These are phyloP conservation scores for Anastrepha ludens DNA, from an alignment of 1,140 invertebrate genomes.

Conservation along the genomic window DNA sequence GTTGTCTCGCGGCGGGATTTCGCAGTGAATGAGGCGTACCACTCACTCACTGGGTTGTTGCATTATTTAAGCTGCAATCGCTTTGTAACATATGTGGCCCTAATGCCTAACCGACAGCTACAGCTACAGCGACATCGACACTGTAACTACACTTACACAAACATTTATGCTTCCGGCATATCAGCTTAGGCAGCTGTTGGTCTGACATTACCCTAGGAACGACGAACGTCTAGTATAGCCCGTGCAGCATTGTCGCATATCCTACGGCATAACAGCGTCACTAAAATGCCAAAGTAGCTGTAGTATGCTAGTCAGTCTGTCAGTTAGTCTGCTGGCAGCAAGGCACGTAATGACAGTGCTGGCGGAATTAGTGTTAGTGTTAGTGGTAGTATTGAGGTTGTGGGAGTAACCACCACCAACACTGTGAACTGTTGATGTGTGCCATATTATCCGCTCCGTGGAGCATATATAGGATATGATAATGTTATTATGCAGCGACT, in stretches of 20 bases:
- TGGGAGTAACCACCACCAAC: slow-evolving; percentile 29
- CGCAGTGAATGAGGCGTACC: slow-evolving; percentile 31
- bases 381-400: slow-evolving; percentile 45
- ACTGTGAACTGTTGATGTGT: slow-evolving; percentile 42
- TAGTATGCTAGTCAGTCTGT: not conserved
- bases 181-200: slow-evolving; percentile 17
- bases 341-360: not conserved
- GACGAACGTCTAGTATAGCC: not conserved
- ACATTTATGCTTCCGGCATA: not conserved
- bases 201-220: slow-evolving; percentile 1
- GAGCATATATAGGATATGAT: slow-evolving; percentile 41
- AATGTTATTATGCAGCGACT: slow-evolving; percentile 49
- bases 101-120: slow-evolving; percentile 47
- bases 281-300: slow-evolving; percentile 13
- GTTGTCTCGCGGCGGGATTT: slow-evolving; percentile 1
- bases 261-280: not conserved
- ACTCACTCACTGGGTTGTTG: slow-evolving; percentile 40
- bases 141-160: not conserved
- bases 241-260: slow-evolving; percentile 15
- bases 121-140: not conserved
- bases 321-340: not conserved
- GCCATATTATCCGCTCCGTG: slow-evolving; percentile 44
- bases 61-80: slow-evolving; percentile 47
- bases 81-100: slow-evolving; percentile 45
- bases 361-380: not conserved